Evolutionary conservation across 2,113 vertebrate species (phyloP).

Genomic region (Bungarus multicinctus): DNA sequence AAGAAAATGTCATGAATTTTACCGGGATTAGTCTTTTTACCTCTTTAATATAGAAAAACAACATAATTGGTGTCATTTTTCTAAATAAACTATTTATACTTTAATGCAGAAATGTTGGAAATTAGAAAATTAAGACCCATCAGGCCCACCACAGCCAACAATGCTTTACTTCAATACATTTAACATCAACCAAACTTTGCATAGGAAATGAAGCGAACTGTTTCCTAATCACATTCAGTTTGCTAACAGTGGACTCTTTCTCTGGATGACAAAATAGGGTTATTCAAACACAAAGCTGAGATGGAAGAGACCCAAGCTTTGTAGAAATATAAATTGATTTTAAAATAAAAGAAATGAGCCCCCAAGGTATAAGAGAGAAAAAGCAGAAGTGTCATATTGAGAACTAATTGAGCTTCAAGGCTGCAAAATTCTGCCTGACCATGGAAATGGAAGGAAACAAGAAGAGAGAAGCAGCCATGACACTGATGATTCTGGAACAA

Average conservation of each 20-base stretch:
- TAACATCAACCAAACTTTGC: not conserved
- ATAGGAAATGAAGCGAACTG: not conserved
- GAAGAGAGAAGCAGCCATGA: not conserved
- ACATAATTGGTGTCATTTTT: slow-evolving; percentile 3
- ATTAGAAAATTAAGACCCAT: accelerated
- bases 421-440: too few species aligned
- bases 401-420: not conserved
- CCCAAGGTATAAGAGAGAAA: not conserved
- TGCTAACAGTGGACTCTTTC: not conserved
- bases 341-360: not conserved
- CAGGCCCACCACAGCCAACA: not conserved
- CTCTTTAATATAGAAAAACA: not conserved
- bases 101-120: not conserved
- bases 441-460: not conserved
- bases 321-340: not conserved
- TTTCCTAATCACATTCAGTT: not conserved
- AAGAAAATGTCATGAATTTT: not conserved
- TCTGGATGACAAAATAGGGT: not conserved
- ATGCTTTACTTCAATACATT: not conserved
- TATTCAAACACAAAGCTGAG: not conserved
- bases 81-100: not conserved
- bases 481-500: not conserved
- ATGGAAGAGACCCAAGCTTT: not conserved
- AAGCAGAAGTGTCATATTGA: not conserved
- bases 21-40: not conserved